Evolutionary conservation across 1,140 invertebrate species (phyloP), one percentile per base, ranked within the genome.

Genomic region (Microplitis mediator): DNA sequence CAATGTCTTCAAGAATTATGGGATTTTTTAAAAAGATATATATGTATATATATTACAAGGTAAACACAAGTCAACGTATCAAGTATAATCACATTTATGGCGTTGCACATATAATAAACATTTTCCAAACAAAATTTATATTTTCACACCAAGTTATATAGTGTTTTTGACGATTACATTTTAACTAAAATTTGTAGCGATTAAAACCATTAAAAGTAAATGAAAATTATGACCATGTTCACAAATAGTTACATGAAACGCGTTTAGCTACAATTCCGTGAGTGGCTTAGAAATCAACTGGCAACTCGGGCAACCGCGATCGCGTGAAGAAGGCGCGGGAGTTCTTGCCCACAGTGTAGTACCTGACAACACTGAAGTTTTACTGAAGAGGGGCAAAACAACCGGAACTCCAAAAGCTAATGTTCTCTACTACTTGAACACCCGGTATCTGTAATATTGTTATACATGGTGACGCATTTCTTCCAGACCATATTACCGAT

Each of bases 251-350:
- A 13, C 23, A 23, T 23, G 23, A 52, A 13, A 23, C 50, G 62
- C 64, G 68, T 32, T 61, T 60, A 70, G 58, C 58, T 50, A 36
- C 31, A n/a, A 54, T 56, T 72, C 69, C 54, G 66, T 62, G 73
- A 58, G 51, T 45, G 11, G 39, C 71, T 71, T 77, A 79, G 77
- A 79, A 81, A 77, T 78, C 74, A 82, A 85, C 83, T 85, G 81
- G 84, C 81, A 45, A 11, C 8, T 58, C 80, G 77, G 65, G 79
- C 77, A 78, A 77, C 71, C 75, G 71, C 63, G 75, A 77, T 75
- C 75, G 78, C 80, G 77, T 78, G 81, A 85, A 83, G 84, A 85
- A 86, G 84, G 82, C 79, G 82, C 83, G 82, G 80, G 82, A 81
- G 83, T 81, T 62, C 65, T 69, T 78, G 70, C 60, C 69, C 50